Evolutionary conservation across 2,797 vertebrate species (phyloP).

Genomic region (Melanotaenia pygmaea): DNA sequence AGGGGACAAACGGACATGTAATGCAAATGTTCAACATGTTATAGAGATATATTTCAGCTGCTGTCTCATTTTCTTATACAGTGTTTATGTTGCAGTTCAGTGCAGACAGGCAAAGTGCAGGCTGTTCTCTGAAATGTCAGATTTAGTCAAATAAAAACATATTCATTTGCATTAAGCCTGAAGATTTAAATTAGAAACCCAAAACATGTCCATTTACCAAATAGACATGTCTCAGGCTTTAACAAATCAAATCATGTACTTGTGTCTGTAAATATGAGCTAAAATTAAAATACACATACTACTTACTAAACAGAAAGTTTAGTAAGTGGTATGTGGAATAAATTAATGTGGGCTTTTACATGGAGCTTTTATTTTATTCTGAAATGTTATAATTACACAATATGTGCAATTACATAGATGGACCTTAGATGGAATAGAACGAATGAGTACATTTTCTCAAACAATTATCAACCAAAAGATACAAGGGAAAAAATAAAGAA

Average conservation of each 20-base stretch:
- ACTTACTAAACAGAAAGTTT: not conserved
- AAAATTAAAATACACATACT: not conserved
- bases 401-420: not conserved
- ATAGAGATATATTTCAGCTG: not conserved
- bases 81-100: not conserved
- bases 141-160: not conserved
- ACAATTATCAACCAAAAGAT: not conserved
- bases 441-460: conserved; percentile 11
- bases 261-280: not conserved
- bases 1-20: not conserved
- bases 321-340: not conserved
- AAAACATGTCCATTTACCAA: not conserved
- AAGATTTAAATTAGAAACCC: not conserved
- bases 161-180: not conserved
- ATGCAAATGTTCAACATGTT: not conserved
- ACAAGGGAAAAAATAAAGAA: not conserved
- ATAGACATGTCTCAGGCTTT: not conserved
- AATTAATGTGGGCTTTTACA: not conserved
- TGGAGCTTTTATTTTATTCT: not conserved
- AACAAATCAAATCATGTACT: not conserved
- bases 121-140: not conserved
- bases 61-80: not conserved
- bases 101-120: not conserved
- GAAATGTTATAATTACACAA: not conserved
- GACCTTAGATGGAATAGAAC: not conserved